Evolutionary conservation across 2,888 invertebrate species (phyloP).

Genomic region (Chrysopilus asiliformis): DNA sequence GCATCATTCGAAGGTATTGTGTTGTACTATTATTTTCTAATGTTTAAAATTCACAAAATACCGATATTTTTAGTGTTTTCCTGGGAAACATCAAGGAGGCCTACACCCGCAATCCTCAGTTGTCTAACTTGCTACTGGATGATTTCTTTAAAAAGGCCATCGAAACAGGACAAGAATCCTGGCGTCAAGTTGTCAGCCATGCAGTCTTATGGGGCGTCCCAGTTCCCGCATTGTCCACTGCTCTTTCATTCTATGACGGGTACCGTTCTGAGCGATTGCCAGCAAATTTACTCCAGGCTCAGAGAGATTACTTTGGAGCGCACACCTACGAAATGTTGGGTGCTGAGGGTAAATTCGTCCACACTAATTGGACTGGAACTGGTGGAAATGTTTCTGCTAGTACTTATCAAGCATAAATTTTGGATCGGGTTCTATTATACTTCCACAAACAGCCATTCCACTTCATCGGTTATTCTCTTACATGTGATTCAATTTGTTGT

Average conservation of each 20-base stretch:
- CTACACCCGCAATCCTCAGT: constrained; percentile 73
- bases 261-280: constrained; percentile 77
- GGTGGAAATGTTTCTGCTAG: constrained; percentile 94
- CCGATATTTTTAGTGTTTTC: constrained; percentile 50
- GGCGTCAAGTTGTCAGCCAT: constrained; percentile 70
- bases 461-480: too few species aligned
- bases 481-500: too few species aligned
- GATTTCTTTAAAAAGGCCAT: constrained; percentile 86
- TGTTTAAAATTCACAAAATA: constrained; percentile 4
- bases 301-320: constrained; percentile 96
- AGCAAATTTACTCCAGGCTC: constrained; percentile 93
- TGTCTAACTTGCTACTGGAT: constrained; percentile 80
- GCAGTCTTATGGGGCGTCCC: constrained; percentile 73
- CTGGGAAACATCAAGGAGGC: constrained; percentile 86
- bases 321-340: constrained; percentile 90
- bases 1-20: constrained; percentile 78
- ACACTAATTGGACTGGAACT: constrained; percentile 99
- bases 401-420: constrained; percentile 72
- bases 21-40: neutral
- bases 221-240: constrained; percentile 83
- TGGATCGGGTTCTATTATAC: too few species aligned
- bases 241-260: constrained; percentile 94
- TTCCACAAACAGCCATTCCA: too few species aligned
- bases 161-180: constrained; percentile 62
- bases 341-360: constrained; percentile 78